phyloP scores from a whole-genome alignment of 1,140 invertebrate species.

The Schmidtea mediterranea region DNA sequence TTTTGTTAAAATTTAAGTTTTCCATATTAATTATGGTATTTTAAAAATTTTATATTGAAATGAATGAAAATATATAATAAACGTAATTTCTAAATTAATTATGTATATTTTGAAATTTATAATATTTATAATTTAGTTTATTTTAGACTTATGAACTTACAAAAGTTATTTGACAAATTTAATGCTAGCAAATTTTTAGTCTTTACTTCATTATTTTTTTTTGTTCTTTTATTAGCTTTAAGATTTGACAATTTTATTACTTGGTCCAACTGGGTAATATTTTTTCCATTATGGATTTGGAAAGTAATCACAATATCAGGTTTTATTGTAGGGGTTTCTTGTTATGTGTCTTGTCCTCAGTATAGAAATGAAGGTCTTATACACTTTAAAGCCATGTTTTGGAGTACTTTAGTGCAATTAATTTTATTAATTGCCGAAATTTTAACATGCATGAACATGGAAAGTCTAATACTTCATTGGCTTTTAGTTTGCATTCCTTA shows the following conservation, averaged over 20 bases:
- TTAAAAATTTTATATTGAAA: too few species aligned
- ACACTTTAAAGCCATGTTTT: background rate
- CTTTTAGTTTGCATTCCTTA: slow-evolving; percentile 1
- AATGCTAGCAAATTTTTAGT: slow-evolving; percentile 1
- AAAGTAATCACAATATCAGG: background rate
- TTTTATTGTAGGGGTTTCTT: background rate
- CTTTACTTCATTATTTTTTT: background rate
- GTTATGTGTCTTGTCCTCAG: background rate
- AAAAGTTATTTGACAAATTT: slow-evolving; percentile 1
- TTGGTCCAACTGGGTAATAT: slow-evolving; percentile 2
- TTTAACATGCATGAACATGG: background rate
- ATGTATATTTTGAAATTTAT: too few species aligned
- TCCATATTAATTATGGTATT: too few species aligned
- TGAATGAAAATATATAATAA: too few species aligned
- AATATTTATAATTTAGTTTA: too few species aligned
- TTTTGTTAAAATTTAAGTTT: too few species aligned
- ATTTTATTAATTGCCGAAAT: background rate
- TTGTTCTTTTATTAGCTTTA: background rate
- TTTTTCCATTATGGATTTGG: slow-evolving; percentile 2
- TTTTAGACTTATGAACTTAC: background rate
- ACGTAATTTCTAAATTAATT: too few species aligned
- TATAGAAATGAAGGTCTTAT: background rate
- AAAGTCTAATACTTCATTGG: background rate
- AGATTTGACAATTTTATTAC: background rate
- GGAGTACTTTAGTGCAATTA: background rate